Percentiles rank a stretch among this genome's conserved stretches.
phyloP scores from a whole-genome alignment of 2,888 invertebrate genomes.

The Ecliptopera silaceata region DNA sequence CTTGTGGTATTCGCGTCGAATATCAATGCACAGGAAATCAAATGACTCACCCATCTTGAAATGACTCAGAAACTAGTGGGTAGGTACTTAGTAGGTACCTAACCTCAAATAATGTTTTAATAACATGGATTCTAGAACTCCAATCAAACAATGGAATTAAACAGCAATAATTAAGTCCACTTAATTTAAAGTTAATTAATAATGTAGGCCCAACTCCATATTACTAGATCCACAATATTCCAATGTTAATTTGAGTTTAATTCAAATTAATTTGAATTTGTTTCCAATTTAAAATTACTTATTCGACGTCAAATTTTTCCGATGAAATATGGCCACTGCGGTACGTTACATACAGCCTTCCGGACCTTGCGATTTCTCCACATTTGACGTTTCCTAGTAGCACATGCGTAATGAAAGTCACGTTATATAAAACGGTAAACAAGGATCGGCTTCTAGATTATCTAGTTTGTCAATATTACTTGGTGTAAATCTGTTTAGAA shows the following conservation, averaged over 20 bases:
- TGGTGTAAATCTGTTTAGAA: too few relatives aligned
- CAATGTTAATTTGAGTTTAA: too few relatives aligned
- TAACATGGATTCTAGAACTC: not conserved
- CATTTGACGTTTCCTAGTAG: slow-evolving; percentile 26
- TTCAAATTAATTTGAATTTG: too few relatives aligned
- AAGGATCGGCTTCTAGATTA: too few relatives aligned
- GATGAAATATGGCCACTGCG: slow-evolving; percentile 1
- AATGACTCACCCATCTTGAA: slow-evolving; percentile 1
- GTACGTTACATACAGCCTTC: slow-evolving; percentile 18
- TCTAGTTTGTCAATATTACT: too few relatives aligned
- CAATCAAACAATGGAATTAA: too few relatives aligned
- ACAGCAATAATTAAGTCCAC: too few relatives aligned
- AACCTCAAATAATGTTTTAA: too few relatives aligned
- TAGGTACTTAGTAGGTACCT: not conserved
- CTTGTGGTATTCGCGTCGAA: slow-evolving; percentile 5
- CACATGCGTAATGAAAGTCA: slow-evolving; percentile 20
- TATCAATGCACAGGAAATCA: not conserved
- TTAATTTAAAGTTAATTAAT: too few relatives aligned
- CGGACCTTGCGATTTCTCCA: slow-evolving; percentile 26
- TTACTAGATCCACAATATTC: too few relatives aligned
- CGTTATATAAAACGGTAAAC: slow-evolving; percentile 18
- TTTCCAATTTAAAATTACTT: too few relatives aligned
- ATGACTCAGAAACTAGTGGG: slow-evolving; percentile 2
- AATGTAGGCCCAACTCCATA: too few relatives aligned
- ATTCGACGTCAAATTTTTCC: not conserved